These are phyloP conservation scores for Zosterops lateralis DNA, from an alignment of 2,113 vertebrate species.

Conservation along the genomic window DNA sequence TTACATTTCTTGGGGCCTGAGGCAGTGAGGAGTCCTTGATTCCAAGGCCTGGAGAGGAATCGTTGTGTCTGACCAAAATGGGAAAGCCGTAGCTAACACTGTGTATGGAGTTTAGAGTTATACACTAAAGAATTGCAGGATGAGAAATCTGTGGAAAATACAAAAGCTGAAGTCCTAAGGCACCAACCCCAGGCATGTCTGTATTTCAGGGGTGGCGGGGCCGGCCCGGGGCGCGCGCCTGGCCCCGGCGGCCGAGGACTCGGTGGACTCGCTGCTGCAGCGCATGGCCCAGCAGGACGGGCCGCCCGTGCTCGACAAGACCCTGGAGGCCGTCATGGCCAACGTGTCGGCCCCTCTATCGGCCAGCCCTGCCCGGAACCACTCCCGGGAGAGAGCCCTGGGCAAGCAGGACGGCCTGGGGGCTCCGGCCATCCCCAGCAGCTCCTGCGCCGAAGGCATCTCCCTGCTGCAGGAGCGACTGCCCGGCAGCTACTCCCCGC, in stretches of 20 bases:
- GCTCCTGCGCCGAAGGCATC: slow-evolving; percentile 10
- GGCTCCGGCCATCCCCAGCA: background rate
- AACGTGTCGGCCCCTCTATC: slow-evolving; percentile 42
- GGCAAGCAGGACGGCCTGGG: slow-evolving; percentile 63
- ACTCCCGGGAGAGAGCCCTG: slow-evolving; percentile 63
- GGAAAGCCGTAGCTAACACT: background rate
- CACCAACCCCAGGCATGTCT: background rate
- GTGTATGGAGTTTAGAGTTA: background rate
- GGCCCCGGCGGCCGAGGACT: slow-evolving; percentile 57
- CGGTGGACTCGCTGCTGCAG: slow-evolving; percentile 70
- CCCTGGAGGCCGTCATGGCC: slow-evolving; percentile 62
- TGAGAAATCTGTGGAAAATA: accelerated
- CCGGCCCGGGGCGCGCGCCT: slow-evolving; percentile 50
- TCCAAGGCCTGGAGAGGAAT: background rate
- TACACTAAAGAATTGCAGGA: accelerated
- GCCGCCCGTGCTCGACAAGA: slow-evolving; percentile 65
- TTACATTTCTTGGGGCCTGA: background rate
- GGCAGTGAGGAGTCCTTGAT: background rate
- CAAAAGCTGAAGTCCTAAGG: accelerated
- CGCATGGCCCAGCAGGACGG: slow-evolving; percentile 73
- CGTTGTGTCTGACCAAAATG: background rate
- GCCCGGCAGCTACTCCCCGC: slow-evolving; percentile 29
- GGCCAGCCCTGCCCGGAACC: slow-evolving; percentile 62
- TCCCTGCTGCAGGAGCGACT: slow-evolving; percentile 60
- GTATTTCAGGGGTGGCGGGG: slow-evolving; percentile 55